Percentiles rank a stretch among this genome's conserved stretches.
Evolutionary conservation across 2,888 invertebrate species (phyloP).

Genomic region (Archips xylosteana): DNA sequence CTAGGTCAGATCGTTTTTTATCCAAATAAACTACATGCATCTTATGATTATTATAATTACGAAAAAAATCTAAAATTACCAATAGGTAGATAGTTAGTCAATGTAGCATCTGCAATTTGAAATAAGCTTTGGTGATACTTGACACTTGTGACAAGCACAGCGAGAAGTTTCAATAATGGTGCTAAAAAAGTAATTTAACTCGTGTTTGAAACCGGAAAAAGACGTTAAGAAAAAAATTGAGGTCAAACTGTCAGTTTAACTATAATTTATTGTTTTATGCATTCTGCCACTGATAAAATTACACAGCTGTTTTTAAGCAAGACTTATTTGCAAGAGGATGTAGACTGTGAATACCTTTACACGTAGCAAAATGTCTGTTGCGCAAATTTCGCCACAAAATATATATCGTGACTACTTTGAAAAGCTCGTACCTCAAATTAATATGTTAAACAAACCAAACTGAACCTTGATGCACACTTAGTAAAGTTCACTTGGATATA

Average conservation of each 20-base stretch:
- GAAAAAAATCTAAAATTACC: not conserved
- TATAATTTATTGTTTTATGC: not conserved
- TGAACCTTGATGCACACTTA: too few relatives aligned
- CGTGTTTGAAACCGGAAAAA: not conserved
- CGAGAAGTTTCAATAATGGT: not conserved
- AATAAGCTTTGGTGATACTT: not conserved
- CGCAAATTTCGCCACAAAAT: too few relatives aligned
- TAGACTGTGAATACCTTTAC: too few relatives aligned
- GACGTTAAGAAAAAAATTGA: not conserved
- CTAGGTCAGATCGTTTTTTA: too few relatives aligned
- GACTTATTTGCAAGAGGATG: too few relatives aligned
- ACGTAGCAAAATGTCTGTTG: too few relatives aligned
- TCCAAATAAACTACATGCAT: too few relatives aligned
- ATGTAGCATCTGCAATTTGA: not conserved
- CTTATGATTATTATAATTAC: too few relatives aligned
- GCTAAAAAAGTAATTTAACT: not conserved
- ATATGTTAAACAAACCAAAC: too few relatives aligned
- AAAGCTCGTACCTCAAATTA: too few relatives aligned
- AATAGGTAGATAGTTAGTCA: not conserved
- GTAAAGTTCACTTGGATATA: too few relatives aligned
- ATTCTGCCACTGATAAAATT: not conserved
- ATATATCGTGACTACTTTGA: too few relatives aligned
- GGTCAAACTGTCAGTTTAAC: not conserved
- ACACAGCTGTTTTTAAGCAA: not conserved
- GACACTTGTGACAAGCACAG: not conserved